Percentiles rank a stretch among this genome's conserved stretches.
phyloP scores from a whole-genome alignment of 2,888 invertebrate genomes.

The Drosophila bunnanda region DNA sequence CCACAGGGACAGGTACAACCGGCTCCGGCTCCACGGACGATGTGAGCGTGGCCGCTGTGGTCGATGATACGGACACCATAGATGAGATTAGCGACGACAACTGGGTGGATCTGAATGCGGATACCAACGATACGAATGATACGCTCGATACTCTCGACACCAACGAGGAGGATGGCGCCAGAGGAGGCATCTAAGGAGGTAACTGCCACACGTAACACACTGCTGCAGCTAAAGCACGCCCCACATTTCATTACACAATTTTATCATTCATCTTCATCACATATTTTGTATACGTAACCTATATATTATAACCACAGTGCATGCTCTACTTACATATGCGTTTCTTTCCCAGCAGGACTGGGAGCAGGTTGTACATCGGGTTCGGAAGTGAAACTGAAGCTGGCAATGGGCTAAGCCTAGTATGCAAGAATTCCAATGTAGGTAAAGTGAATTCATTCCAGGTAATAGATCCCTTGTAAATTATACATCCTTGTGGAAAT shows the following conservation, averaged over 20 bases:
- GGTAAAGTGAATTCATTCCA: background rate
- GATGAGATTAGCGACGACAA: slow-evolving; percentile 69
- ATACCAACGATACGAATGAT: slow-evolving; percentile 25
- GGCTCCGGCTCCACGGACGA: slow-evolving; percentile 67
- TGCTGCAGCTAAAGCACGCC: slow-evolving; percentile 1
- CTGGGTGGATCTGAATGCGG: slow-evolving; percentile 63
- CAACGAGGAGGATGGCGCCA: slow-evolving; percentile 43
- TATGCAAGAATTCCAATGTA: background rate
- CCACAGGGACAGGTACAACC: slow-evolving; percentile 30
- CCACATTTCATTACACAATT: background rate
- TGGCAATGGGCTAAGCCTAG: background rate
- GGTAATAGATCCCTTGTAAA: background rate
- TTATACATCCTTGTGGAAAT: background rate
- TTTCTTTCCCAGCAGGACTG: background rate
- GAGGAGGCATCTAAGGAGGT: slow-evolving; percentile 43
- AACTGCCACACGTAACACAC: background rate
- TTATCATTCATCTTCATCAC: background rate
- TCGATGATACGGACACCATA: slow-evolving; percentile 66
- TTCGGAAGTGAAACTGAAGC: no score
- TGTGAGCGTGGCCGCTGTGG: slow-evolving; percentile 65
- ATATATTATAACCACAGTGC: slow-evolving; percentile 1
- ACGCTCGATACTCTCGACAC: slow-evolving; percentile 22
- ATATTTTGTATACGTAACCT: slow-evolving; percentile 2
- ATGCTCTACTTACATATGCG: background rate
- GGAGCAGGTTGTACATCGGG: background rate